phyloP scores from a whole-genome alignment of 1,140 invertebrate genomes.

The Phthorimaea operculella region DNA sequence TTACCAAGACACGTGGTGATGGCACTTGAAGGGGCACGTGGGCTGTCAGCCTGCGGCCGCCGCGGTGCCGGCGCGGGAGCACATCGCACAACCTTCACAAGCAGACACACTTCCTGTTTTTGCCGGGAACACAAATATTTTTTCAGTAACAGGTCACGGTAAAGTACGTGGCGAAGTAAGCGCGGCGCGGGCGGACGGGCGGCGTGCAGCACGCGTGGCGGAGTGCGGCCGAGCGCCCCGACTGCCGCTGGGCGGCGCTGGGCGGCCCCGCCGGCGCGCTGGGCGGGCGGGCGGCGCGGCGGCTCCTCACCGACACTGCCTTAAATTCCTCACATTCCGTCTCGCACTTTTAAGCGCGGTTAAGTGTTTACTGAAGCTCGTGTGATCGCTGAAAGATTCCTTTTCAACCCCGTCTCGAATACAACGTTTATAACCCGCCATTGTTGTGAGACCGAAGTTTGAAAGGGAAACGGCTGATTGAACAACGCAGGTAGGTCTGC shows the following conservation, averaged over 20 bases:
- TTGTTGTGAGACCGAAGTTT: too few species aligned
- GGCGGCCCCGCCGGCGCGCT: background rate
- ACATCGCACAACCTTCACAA: background rate
- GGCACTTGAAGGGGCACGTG: background rate
- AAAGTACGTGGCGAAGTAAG: background rate
- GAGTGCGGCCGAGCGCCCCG: background rate
- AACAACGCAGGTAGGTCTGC: too few species aligned
- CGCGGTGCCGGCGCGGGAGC: background rate
- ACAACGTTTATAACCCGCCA: background rate
- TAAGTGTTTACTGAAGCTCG: conserved; percentile 4
- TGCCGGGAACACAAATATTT: background rate
- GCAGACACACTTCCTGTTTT: background rate
- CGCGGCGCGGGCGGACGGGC: background rate
- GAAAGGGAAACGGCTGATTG: too few species aligned
- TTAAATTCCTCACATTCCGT: conserved; percentile 2
- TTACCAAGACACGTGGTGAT: background rate
- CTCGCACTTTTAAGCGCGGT: background rate
- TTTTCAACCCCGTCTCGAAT: background rate
- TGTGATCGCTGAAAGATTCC: background rate
- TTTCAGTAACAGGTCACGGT: background rate
- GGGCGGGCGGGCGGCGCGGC: background rate
- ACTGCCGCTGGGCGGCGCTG: background rate
- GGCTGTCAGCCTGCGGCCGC: conserved; percentile 1
- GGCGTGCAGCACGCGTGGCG: background rate
- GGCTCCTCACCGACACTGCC: background rate